Conservation (phyloP, 2,888 invertebrate species). For the Gandaritis pyraliata region DNA sequence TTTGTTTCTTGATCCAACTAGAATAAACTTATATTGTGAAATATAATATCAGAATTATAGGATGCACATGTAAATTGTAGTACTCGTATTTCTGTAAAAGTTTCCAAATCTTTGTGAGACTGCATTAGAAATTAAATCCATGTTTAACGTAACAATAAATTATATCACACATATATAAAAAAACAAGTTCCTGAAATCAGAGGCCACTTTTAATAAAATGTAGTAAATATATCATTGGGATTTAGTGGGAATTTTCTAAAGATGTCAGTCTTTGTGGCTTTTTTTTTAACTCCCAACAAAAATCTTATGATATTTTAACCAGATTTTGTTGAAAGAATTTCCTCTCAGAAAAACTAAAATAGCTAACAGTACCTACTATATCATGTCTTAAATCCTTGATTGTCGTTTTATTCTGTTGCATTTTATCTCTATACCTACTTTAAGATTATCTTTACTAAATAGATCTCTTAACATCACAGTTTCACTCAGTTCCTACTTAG, state of each 20-base stretch:
- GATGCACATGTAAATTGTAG: conserved; percentile 36
- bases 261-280: too few relatives aligned
- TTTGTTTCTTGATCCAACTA: conserved; percentile 7
- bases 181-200: conserved; percentile 44
- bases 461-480: conserved; percentile 76
- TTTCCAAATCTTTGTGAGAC: conserved; percentile 43
- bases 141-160: conserved; percentile 34
- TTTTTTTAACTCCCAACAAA: too few relatives aligned
- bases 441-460: conserved; percentile 58
- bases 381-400: conserved; percentile 28
- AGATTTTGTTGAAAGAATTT: too few relatives aligned
- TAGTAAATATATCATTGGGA: too few relatives aligned
- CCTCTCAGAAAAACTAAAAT: conserved; percentile 23
- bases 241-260: too few relatives aligned
- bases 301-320: too few relatives aligned
- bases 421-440: conserved; percentile 64
- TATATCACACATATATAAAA: conserved; percentile 38
- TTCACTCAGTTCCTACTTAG: conserved; percentile 84
- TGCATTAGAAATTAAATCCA: conserved; percentile 38
- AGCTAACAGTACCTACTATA: conserved; percentile 16
- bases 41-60: conserved; percentile 23
- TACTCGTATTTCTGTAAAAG: conserved; percentile 33
- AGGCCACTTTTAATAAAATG: too few relatives aligned
- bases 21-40: conserved; percentile 9
- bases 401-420: conserved; percentile 63